phyloP scores from a whole-genome alignment of 92 coral and sea anemone genomes.

The Umimayanthus chanpuru region DNA sequence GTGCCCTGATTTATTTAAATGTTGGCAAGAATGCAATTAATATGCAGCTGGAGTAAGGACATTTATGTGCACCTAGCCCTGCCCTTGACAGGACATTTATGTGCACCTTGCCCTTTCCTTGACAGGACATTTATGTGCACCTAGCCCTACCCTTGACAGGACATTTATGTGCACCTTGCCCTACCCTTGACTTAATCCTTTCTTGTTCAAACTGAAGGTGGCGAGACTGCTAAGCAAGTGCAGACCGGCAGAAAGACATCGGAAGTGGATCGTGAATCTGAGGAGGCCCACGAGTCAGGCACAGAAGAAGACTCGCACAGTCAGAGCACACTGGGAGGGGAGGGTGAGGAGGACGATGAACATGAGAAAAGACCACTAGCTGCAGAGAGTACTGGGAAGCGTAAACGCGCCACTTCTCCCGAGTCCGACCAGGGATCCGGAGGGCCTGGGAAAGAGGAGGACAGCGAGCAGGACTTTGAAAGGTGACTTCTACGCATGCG shows the following conservation, averaged over 20 bases:
- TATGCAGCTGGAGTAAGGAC: no score
- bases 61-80: no score
- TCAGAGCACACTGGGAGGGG: constrained; percentile 16
- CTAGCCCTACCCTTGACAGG: no score
- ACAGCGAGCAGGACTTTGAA: constrained; percentile 67
- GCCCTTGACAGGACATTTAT: no score
- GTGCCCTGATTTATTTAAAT: no score
- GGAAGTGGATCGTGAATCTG: background rate
- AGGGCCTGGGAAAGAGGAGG: constrained; percentile 14
- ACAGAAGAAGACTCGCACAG: background rate
- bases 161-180: no score
- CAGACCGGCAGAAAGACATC: background rate
- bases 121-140: no score
- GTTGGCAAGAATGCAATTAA: no score
- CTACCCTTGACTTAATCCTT: background rate
- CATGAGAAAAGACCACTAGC: constrained; percentile 37
- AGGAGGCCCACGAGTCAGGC: background rate
- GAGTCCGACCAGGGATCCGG: constrained; percentile 44
- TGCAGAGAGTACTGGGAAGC: constrained; percentile 22
- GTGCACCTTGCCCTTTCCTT: no score
- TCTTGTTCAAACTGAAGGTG: background rate
- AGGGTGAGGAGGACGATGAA: constrained; percentile 36
- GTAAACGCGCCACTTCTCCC: constrained; percentile 62
- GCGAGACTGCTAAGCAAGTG: background rate
- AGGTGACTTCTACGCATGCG: constrained; percentile 42